Evolutionary conservation across 1,140 invertebrate species (phyloP), one percentile per base, ranked within the genome.

Genomic region (roundworm (Caenorhabditis elegans)): DNA sequence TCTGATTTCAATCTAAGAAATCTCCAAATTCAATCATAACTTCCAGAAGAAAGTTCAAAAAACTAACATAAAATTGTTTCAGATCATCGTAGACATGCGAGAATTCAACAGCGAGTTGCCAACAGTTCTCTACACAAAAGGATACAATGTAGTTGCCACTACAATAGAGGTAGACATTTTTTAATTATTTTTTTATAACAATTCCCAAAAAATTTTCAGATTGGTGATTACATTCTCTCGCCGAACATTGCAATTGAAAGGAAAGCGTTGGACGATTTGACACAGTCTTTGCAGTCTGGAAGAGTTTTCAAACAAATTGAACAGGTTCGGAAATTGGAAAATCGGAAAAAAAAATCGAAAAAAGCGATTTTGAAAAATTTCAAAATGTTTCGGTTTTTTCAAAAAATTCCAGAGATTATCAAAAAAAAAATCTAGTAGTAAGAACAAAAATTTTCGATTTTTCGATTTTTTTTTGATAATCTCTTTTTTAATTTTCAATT

Each of bases 21-120:
- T n/a, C n/a, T n/a, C n/a, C n/a, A n/a, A n/a, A n/a, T n/a, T n/a
- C n/a, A n/a, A n/a, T n/a, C n/a, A n/a, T n/a, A n/a, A n/a, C n/a
- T n/a, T n/a, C n/a, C n/a, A n/a, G n/a, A n/a, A n/a, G n/a, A n/a
- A n/a, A n/a, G n/a, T n/a, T n/a, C n/a, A n/a, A n/a, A n/a, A n/a
- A n/a, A n/a, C n/a, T n/a, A n/a, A n/a, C n/a, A 43, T 43, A 43
- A 43, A 43, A 43, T 36, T 3, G 22, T 82, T 85, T 46, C 77
- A 89, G 88, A 81, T 89, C 3, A 86, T 90, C 43, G 78, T 99
- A 24, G 98, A 99, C 90, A 96, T 98, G 94, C 92, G 98, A 88
- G 98, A 99, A 91, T 99, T 99, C 90, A 92, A 96, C 60, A 97
- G 95, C 83, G 96, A 98, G 90, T 91, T 99, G 19, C 98, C 98